Conservation (phyloP, 2,113 vertebrate genomes). For the Macaca nemestrina region DNA sequence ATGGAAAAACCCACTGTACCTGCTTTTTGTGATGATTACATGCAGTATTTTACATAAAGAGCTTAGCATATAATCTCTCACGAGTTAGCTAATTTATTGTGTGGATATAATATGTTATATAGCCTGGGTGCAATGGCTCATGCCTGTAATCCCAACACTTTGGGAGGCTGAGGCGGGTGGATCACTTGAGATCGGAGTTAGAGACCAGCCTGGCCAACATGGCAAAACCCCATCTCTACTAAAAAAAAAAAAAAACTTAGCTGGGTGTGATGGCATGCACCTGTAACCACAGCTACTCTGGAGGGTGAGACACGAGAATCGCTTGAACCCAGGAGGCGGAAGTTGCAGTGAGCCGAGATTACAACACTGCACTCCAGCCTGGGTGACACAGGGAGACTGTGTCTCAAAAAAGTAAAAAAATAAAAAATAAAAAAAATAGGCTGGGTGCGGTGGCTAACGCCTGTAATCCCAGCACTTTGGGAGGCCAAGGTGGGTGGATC, state of each 20-base stretch:
- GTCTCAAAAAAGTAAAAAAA: background rate
- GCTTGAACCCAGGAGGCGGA: background rate
- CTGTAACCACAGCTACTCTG: background rate
- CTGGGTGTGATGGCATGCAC: background rate
- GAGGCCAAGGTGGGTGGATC: background rate
- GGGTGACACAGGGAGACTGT: background rate
- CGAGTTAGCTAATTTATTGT: background rate
- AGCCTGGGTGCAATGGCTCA: too few relatives aligned
- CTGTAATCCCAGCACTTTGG: background rate
- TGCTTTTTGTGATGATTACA: background rate
- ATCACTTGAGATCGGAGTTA: background rate
- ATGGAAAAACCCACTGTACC: background rate
- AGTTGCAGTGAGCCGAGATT: background rate
- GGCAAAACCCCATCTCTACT: background rate
- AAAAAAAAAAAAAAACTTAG: background rate
- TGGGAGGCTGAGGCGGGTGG: background rate
- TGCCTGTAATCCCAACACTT: background rate
- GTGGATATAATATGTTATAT: too few relatives aligned
- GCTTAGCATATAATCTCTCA: background rate
- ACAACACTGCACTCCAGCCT: background rate
- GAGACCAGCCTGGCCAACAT: background rate
- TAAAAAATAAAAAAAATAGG: background rate
- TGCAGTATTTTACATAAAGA: background rate
- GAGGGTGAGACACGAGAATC: background rate
- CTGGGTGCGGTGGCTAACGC: accelerated